Percentiles rank a stretch among this genome's conserved stretches.
Conservation (phyloP, 2,888 invertebrate genomes). For the Eilema griseolum region DNA sequence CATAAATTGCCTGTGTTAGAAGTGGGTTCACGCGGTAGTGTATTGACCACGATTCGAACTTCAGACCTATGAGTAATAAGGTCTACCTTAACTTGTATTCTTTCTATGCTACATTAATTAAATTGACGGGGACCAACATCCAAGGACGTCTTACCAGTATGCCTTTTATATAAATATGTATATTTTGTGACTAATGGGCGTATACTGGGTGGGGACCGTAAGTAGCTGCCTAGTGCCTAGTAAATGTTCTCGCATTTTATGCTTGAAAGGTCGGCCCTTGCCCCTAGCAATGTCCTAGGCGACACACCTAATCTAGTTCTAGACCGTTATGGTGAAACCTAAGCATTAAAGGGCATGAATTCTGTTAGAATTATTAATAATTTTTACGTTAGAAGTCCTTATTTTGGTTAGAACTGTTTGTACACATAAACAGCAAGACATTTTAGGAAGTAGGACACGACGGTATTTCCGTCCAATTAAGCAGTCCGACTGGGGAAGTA, state of each 20-base stretch:
- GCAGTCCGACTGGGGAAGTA: too few relatives aligned
- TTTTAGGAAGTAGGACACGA: too few relatives aligned
- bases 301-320: slow-evolving; percentile 12
- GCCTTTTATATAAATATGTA: not conserved
- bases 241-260: not conserved
- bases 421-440: not conserved
- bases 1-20: too few relatives aligned
- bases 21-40: too few relatives aligned
- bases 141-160: too few relatives aligned
- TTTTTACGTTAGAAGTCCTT: not conserved
- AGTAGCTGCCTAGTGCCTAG: not conserved
- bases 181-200: not conserved
- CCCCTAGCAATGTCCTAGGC: not conserved
- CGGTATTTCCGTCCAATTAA: too few relatives aligned
- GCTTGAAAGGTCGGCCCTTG: not conserved
- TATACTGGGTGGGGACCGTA: not conserved
- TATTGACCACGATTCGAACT: too few relatives aligned
- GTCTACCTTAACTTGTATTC: too few relatives aligned
- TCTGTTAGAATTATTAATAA: not conserved
- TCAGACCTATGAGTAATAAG: too few relatives aligned
- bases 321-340: slow-evolving; percentile 3
- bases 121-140: too few relatives aligned
- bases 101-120: too few relatives aligned
- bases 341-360: slow-evolving; percentile 2
- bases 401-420: not conserved